A percentile compares a stretch with the other conserved stretches of the same genome.
Conservation (phyloP, 2,888 invertebrate genomes). For the Amblyjoppa proteus region DNA sequence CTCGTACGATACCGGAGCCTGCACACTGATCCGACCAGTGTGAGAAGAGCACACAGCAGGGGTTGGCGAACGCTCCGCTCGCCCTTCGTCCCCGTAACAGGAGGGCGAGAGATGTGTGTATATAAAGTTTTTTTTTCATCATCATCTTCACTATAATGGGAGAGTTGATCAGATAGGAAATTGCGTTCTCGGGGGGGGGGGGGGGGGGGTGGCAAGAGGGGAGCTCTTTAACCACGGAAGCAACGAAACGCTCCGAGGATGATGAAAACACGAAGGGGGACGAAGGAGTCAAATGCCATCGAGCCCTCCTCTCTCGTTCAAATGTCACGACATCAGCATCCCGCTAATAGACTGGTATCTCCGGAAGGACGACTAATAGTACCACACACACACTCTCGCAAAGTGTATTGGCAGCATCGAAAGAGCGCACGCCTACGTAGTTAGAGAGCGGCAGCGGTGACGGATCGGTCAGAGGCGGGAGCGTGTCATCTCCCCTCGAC, state of each 20-base stretch:
- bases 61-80: conserved; percentile 54
- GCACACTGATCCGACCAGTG: conserved; percentile 67
- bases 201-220: background rate
- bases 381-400: conserved; percentile 45
- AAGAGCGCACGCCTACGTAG: conserved; percentile 55
- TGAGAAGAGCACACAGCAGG: conserved; percentile 81
- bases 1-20: conserved; percentile 3
- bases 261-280: conserved; percentile 69
- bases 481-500: conserved; percentile 38
- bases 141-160: conserved; percentile 55
- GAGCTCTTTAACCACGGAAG: conserved; percentile 51
- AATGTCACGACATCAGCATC: conserved; percentile 78
- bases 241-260: conserved; percentile 24
- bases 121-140: conserved; percentile 14
- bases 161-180: conserved; percentile 66
- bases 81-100: conserved; percentile 38
- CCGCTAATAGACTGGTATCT: conserved; percentile 77
- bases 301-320: conserved; percentile 47
- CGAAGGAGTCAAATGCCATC: conserved; percentile 78
- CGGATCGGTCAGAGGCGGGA: conserved; percentile 54
- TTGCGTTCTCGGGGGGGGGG: conserved; percentile 48
- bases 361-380: conserved; percentile 66
- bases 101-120: conserved; percentile 53
- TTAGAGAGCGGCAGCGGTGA: conserved; percentile 50
- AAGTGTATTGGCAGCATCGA: conserved; percentile 56